Percentiles rank a stretch among this genome's conserved stretches.
These are phyloP conservation scores for Andrena bucephala DNA, from an alignment of 2,888 invertebrate genomes.

Conservation along the genomic window DNA sequence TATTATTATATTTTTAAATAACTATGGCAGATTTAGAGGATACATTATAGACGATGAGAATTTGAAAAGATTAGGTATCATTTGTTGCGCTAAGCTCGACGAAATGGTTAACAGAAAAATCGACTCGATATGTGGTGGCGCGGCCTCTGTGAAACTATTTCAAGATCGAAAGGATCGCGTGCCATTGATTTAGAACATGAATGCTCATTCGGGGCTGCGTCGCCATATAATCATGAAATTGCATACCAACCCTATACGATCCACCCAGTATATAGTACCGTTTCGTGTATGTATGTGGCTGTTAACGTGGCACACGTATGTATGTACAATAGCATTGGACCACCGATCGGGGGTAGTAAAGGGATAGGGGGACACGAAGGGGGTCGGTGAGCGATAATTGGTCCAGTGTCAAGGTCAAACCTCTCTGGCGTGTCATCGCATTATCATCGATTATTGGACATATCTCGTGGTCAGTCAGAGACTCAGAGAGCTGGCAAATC, in stretches of 20 bases:
- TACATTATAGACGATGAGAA: background rate
- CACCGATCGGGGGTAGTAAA: conserved; percentile 63
- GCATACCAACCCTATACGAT: conserved; percentile 68
- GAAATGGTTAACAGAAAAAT: background rate
- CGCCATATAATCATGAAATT: conserved; percentile 67
- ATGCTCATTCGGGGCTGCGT: conserved; percentile 52
- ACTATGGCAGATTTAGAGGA: background rate
- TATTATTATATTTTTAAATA: background rate
- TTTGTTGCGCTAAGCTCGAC: background rate
- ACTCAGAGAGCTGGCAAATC: conserved; percentile 50
- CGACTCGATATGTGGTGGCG: background rate
- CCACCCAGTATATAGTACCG: conserved; percentile 73
- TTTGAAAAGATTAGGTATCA: background rate
- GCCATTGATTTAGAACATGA: conserved; percentile 59
- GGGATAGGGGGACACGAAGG: conserved; percentile 71
- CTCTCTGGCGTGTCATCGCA: conserved; percentile 81
- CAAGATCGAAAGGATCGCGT: conserved; percentile 37
- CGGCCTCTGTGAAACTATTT: conserved; percentile 27
- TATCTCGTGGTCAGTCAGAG: conserved; percentile 74
- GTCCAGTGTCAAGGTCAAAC: conserved; percentile 84
- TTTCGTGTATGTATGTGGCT: conserved; percentile 69
- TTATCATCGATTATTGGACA: conserved; percentile 83
- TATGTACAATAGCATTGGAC: conserved; percentile 78
- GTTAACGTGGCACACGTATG: conserved; percentile 72
- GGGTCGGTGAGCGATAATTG: conserved; percentile 84